Evolutionary conservation across 2,888 invertebrate species (phyloP).

Genomic region (Chrysolina americana): DNA sequence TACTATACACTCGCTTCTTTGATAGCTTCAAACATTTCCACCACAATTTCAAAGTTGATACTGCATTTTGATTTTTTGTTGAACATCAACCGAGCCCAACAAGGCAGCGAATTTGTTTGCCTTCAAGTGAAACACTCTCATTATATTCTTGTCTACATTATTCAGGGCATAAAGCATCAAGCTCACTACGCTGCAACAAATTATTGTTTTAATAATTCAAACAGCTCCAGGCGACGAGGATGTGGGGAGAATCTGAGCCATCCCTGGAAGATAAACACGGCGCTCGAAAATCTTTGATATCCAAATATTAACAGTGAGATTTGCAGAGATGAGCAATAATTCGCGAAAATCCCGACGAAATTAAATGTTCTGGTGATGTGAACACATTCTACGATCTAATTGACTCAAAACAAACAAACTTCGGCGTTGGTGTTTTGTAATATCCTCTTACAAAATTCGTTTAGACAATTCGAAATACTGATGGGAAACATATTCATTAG

Average conservation of each 20-base stretch:
- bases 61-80: background rate
- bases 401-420: no score
- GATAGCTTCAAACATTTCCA: no score
- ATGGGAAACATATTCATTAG: no score
- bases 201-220: constrained; percentile 48
- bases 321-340: background rate
- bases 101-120: constrained; percentile 16
- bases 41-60: background rate
- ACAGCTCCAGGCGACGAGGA: constrained; percentile 34
- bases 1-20: no score
- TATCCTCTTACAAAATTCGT: no score
- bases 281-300: constrained; percentile 35
- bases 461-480: no score
- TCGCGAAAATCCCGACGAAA: background rate
- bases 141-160: constrained; percentile 37
- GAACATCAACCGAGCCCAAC: background rate
- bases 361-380: background rate
- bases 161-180: constrained; percentile 32
- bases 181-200: constrained; percentile 38
- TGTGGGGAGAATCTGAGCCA: constrained; percentile 32
- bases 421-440: no score
- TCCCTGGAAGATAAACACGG: constrained; percentile 37
- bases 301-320: constrained; percentile 38
- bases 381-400: background rate
- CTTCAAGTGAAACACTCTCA: constrained; percentile 15